Base-by-base conservation (phyloP, 2,888 invertebrate genomes). In the Petrophora chlorosata region DNA sequence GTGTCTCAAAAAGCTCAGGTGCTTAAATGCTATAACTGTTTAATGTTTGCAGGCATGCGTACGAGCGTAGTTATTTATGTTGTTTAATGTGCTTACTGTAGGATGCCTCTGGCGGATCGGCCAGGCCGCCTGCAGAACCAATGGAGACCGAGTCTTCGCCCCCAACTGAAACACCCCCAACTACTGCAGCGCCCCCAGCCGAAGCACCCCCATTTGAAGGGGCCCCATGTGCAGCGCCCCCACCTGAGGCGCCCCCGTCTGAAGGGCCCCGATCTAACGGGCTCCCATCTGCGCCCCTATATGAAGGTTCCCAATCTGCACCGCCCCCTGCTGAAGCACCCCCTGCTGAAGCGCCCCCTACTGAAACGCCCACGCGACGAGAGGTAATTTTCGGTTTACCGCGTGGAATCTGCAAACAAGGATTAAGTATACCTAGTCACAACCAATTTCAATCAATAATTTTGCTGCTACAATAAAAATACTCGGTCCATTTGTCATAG, bases 21-120 rank as follows among this genome's bases (percentile, higher is more conserved):
- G n/a, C n/a, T n/a, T n/a, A n/a, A n/a, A n/a, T n/a, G n/a, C n/a
- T n/a, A n/a, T n/a, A n/a, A n/a, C n/a, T n/a, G n/a, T n/a, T n/a
- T n/a, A n/a, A n/a, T n/a, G 5, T 10, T 5, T n/a, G 5, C 22
- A 13, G 13, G 34, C 23, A 10, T 35, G 35, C 2, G 15, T 3
- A 10, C 9, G 3, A 7, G 44, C 36, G 45, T 43, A 49, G 54
- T 63, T 61, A 57, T 68, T 67, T 67, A 72, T 67, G 65, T 70
- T 70, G 65, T 70, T 39, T 28, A n/a, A 64, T 68, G 76, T 77
- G 67, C 70, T 66, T 71, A 69, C 69, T 73, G 59, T 78, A 81
- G 80, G 77, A 65, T 44, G 65, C 61, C 64, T 63, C 73, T 61
- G 70, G 66, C 54, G 66, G 64, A 52, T 53, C 75, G 68, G 62